These are phyloP conservation scores for Eurois occulta DNA, from an alignment of 2,888 invertebrate genomes.

Conservation along the genomic window DNA sequence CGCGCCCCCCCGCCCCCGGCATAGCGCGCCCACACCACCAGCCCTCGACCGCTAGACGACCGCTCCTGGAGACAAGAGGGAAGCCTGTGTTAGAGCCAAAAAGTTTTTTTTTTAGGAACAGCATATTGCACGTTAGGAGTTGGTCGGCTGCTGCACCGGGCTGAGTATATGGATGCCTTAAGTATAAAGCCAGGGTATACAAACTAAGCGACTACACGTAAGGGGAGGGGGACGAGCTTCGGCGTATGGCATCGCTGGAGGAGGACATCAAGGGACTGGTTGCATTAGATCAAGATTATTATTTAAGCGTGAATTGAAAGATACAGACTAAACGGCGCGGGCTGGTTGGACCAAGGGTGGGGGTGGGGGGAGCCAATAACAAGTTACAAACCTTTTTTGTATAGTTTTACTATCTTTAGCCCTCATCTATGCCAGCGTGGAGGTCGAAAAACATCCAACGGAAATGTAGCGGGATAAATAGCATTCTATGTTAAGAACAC, in stretches of 20 bases:
- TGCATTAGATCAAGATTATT: neutral
- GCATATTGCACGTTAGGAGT: fast-evolving
- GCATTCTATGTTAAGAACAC: neutral
- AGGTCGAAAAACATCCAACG: neutral
- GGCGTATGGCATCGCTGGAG: neutral
- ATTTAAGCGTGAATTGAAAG: neutral
- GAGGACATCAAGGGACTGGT: neutral
- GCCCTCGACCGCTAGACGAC: slow-evolving; percentile 88
- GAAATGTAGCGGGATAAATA: neutral
- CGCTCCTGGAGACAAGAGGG: slow-evolving; percentile 79
- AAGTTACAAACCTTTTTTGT: neutral
- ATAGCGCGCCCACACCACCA: slow-evolving; percentile 88
- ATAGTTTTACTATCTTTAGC: neutral
- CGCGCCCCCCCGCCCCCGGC: slow-evolving; percentile 85
- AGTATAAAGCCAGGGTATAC: neutral
- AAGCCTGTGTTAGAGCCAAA: neutral
- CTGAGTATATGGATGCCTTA: neutral
- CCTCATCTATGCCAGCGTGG: neutral
- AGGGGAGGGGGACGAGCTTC: neutral
- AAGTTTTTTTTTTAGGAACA: neutral
- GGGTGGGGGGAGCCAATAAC: neutral
- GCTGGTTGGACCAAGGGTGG: fast-evolving
- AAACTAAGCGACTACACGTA: neutral
- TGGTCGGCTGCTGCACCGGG: neutral
- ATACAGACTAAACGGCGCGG: neutral